Evolutionary conservation across 2,888 invertebrate species (phyloP).

Genomic region (Drosophila pseudotalamancana): DNA sequence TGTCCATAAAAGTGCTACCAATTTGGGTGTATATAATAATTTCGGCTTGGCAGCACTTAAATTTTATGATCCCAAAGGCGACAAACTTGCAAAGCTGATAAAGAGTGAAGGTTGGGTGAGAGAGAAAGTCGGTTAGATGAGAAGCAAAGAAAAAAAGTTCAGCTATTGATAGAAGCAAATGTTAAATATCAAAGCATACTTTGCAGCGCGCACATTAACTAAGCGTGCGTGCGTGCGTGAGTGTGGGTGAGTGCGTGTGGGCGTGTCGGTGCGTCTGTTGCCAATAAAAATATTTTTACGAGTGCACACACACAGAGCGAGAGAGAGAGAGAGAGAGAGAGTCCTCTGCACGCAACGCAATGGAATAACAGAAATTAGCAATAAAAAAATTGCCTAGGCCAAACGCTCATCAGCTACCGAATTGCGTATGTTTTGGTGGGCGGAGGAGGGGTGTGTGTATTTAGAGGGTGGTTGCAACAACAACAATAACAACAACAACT

Average conservation of each 20-base stretch:
- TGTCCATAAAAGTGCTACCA: slow-evolving; percentile 42
- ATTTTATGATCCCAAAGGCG: slow-evolving; percentile 50
- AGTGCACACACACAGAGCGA: slow-evolving; percentile 34
- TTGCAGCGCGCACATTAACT: slow-evolving; percentile 23
- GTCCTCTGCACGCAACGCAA: slow-evolving; percentile 50
- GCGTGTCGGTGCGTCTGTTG: slow-evolving; percentile 22
- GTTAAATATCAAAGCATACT: slow-evolving; percentile 43
- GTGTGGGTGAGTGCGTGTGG: neutral
- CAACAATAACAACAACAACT: slow-evolving; percentile 20
- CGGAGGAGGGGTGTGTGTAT: neutral
- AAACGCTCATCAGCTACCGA: slow-evolving; percentile 34
- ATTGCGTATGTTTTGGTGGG: slow-evolving; percentile 36
- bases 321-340: neutral
- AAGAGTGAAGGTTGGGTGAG: neutral
- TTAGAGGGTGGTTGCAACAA: neutral
- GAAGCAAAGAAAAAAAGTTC: slow-evolving; percentile 18
- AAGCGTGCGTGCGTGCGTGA: neutral
- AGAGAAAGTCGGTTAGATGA: neutral
- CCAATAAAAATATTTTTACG: slow-evolving; percentile 78
- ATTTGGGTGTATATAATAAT: slow-evolving; percentile 14
- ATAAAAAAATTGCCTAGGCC: slow-evolving; percentile 63
- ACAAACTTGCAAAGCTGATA: slow-evolving; percentile 37
- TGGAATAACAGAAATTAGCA: slow-evolving; percentile 76
- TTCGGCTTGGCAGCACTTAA: slow-evolving; percentile 36
- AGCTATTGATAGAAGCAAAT: slow-evolving; percentile 40